Percentiles rank a stretch among this genome's conserved stretches.
phyloP scores from a whole-genome alignment of 2,113 vertebrate species.

The Arvicanthis niloticus region DNA sequence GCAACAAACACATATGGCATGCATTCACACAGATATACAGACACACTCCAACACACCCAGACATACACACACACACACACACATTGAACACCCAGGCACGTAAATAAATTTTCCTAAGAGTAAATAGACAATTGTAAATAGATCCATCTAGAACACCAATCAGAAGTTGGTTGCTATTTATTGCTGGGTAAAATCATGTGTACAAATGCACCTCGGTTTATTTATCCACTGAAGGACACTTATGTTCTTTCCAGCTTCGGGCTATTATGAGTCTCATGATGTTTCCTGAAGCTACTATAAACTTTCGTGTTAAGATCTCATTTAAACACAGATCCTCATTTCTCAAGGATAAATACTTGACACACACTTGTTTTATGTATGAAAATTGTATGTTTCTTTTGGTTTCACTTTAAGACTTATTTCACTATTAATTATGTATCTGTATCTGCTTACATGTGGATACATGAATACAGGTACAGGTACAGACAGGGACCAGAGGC shows the following conservation, averaged over 20 bases:
- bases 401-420: neutral
- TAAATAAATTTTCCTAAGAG: neutral
- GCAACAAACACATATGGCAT: neutral
- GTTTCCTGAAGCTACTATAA: neutral
- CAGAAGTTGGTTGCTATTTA: neutral
- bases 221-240: neutral
- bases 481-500: neutral
- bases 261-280: neutral
- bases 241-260: slow-evolving; percentile 7
- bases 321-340: neutral
- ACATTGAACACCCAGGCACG: neutral
- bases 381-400: neutral
- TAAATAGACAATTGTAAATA: neutral
- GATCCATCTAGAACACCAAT: neutral
- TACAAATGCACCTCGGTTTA: neutral
- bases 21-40: neutral
- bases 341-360: neutral
- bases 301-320: neutral
- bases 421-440: neutral
- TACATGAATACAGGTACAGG: neutral
- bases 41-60: neutral
- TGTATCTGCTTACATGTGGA: neutral
- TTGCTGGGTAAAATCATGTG: neutral
- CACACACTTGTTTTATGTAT: neutral
- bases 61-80: neutral